phyloP scores from a whole-genome alignment of 2,888 invertebrate species.

The Caenorhabditis plicata region DNA sequence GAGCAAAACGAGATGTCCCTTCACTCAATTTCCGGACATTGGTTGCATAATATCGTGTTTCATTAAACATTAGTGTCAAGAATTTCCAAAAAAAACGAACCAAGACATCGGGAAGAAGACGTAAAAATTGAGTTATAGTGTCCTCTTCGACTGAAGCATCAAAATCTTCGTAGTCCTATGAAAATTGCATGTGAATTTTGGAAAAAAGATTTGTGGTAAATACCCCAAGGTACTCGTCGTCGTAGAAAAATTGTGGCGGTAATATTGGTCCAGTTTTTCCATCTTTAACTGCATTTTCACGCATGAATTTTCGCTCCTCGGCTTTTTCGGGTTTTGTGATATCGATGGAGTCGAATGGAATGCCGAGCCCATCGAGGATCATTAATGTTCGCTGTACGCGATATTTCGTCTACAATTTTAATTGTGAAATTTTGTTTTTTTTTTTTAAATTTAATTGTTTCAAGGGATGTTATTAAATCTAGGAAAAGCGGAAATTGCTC shows the following conservation, averaged over 20 bases:
- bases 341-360: conserved; percentile 86
- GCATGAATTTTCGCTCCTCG: conserved; percentile 80
- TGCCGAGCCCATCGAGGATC: conserved; percentile 87
- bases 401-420: conserved; percentile 89
- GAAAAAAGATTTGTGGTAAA: conserved; percentile 45
- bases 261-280: conserved; percentile 66
- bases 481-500: too few relatives aligned
- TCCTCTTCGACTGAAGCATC: conserved; percentile 53
- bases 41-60: too few relatives aligned
- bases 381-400: conserved; percentile 88
- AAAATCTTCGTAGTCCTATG: conserved; percentile 52
- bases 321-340: conserved; percentile 85
- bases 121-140: conserved; percentile 45
- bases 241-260: conserved; percentile 92
- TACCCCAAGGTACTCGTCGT: conserved; percentile 88
- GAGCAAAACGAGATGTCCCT: too few relatives aligned
- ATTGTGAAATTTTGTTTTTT: too few relatives aligned
- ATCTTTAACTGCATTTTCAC: conserved; percentile 73
- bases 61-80: too few relatives aligned
- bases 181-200: not conserved
- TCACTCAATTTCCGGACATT: too few relatives aligned
- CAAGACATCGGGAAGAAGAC: conserved; percentile 43
- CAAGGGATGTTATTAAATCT: too few relatives aligned
- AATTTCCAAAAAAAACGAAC: conserved; percentile 34
- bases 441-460: conserved; percentile 1